Evolutionary conservation across 2,113 vertebrate species (phyloP).

Genomic region (Hippocampus abdominalis): DNA sequence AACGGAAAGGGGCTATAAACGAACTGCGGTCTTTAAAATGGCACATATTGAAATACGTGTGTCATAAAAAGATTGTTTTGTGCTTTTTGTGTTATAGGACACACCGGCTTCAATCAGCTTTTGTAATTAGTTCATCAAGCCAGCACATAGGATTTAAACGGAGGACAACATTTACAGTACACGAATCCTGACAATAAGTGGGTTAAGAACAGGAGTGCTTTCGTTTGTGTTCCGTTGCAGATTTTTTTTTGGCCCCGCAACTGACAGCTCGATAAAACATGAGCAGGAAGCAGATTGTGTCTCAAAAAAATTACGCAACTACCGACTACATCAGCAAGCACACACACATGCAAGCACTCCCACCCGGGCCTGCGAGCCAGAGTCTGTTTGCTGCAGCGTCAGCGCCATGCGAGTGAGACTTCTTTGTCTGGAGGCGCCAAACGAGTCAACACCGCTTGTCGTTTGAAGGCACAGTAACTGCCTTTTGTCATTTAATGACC

Average conservation of each 20-base stretch:
- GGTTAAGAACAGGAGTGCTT: conserved; percentile 6
- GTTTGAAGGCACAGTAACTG: conserved; percentile 39
- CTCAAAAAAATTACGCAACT: conserved; percentile 50
- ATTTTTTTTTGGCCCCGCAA: conserved; percentile 1
- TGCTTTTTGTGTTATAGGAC: neutral
- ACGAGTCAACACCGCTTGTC: conserved; percentile 31
- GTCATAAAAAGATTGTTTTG: conserved; percentile 2
- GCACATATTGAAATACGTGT: conserved; percentile 13
- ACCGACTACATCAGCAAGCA: conserved; percentile 14
- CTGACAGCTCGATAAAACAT: conserved; percentile 26
- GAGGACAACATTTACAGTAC: neutral
- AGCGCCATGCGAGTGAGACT: conserved; percentile 27
- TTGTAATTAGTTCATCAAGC: conserved; percentile 23
- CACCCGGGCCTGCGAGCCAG: conserved; percentile 30
- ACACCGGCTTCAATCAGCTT: neutral
- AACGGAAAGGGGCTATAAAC: conserved; percentile 41
- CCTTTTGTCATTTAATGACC: conserved; percentile 40
- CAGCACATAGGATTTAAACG: conserved; percentile 14
- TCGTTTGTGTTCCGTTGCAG: conserved; percentile 12
- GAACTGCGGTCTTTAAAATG: conserved; percentile 30
- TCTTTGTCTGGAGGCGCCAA: conserved; percentile 50
- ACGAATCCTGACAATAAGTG: neutral
- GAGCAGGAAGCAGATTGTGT: conserved; percentile 46
- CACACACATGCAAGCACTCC: conserved; percentile 17
- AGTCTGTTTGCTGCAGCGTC: conserved; percentile 42